Evolutionary conservation across 1,140 invertebrate species (phyloP), one percentile per base, ranked within the genome.

Genomic region (Drosophila athabasca): DNA sequence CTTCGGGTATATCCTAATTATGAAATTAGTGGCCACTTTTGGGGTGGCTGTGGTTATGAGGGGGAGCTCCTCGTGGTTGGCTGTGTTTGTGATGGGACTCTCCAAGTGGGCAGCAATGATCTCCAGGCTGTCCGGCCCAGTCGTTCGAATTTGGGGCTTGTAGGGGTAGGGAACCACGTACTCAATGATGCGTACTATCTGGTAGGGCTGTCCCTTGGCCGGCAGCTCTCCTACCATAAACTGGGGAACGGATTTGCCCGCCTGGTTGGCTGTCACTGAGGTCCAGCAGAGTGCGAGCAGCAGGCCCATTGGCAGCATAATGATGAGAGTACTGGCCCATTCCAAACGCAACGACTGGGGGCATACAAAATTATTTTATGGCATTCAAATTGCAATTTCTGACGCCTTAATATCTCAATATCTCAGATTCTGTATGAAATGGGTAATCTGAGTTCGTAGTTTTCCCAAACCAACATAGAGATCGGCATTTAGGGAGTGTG

Each of bases 121-220:
- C 17, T 66, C 69, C 11, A 73, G 17, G 17, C 72, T 73, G 24
- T 73, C 45, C 1, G 9, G 5, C 0, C 0, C 24, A 0, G 8
- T 19, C 11, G 46, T 29, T 19, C 17, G 29, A 6, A n/a, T 2
- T 17, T 13, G 1, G 17, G 7, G 48, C 7, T 71, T 54, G n/a
- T 52, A 49, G 13, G 73, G 41, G 31, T 60, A 55, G 0, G 76
- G 76, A 15, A 74, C 45, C 22, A 79, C 5, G 26, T 79, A 79
- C 51, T 79, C 76, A 7, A 79, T 64, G 11, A 79, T 31, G 0
- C 76, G 76, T 1, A 79, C 69, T 41, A 79, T 62, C 39, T 76
- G 75, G 58, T 61, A 77, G 1, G 66, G 15, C 8, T 50, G 22
- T 7, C 77, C 65, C 6, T 39, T 22, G 2, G 13, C 2, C 6